phyloP scores from a whole-genome alignment of 92 coral and sea anemone genomes.

The Blastomussa wellsi region DNA sequence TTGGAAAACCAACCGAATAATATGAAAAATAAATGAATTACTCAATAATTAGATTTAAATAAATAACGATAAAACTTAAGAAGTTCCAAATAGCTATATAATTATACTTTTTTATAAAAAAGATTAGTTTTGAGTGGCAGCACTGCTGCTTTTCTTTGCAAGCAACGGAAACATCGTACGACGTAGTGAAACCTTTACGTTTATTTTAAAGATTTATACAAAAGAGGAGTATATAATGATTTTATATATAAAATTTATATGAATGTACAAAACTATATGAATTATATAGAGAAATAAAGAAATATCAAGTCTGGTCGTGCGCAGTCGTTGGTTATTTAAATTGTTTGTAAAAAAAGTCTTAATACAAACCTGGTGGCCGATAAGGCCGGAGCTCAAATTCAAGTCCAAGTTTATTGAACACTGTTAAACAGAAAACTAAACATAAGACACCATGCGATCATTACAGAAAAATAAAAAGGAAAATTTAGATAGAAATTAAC shows the following conservation, averaged over 20 bases:
- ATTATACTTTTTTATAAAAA: background rate
- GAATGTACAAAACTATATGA: background rate
- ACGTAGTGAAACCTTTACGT: background rate
- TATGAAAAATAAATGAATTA: background rate
- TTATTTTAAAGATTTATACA: conserved; percentile 12
- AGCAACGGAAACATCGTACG: background rate
- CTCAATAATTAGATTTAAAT: background rate
- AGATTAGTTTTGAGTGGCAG: background rate
- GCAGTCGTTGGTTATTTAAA: background rate
- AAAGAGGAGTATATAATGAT: conserved; percentile 29
- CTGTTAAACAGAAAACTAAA: too few relatives aligned
- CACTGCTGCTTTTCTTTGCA: background rate
- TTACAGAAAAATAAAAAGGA: too few relatives aligned
- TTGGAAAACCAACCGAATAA: background rate
- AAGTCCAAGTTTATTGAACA: too few relatives aligned
- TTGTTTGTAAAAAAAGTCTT: too few relatives aligned
- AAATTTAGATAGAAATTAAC: too few relatives aligned
- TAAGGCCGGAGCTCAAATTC: too few relatives aligned
- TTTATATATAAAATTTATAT: conserved; percentile 23
- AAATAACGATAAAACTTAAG: background rate
- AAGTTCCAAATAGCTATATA: background rate
- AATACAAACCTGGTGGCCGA: too few relatives aligned
- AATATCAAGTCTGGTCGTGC: background rate
- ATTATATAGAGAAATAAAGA: conserved; percentile 7
- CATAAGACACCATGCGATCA: too few relatives aligned